Percentiles rank a stretch among this genome's conserved stretches.
Conservation (phyloP, 2,797 vertebrate genomes). For the Siniperca obscura region DNA sequence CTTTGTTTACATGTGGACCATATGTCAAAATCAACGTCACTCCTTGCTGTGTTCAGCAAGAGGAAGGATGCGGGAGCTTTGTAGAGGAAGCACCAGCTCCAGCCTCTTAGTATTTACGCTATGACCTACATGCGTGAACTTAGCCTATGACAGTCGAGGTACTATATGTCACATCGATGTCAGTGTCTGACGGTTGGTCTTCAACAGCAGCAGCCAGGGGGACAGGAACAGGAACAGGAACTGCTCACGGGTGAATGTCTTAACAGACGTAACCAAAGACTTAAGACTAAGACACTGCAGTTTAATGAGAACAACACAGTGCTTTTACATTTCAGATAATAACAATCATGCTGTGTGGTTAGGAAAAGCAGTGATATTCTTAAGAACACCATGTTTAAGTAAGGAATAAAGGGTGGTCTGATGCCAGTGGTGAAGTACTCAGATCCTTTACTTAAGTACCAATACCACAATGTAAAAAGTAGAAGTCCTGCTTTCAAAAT, state of each 20-base stretch:
- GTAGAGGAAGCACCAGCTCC: conserved; percentile 77
- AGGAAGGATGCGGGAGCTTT: conserved; percentile 79
- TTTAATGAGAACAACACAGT: conserved; percentile 53
- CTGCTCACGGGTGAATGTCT: conserved; percentile 68
- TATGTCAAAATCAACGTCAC: conserved; percentile 37
- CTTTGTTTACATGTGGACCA: conserved; percentile 76
- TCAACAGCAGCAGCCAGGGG: conserved; percentile 42
- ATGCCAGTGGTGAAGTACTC: neutral
- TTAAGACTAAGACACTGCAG: conserved; percentile 48
- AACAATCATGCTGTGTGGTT: neutral
- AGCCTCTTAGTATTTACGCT: conserved; percentile 56
- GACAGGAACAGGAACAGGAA: conserved; percentile 81
- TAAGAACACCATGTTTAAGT: neutral
- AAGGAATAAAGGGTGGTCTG: neutral
- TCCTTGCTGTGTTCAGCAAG: conserved; percentile 32
- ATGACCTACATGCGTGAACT: conserved; percentile 74
- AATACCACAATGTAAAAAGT: conserved; percentile 5
- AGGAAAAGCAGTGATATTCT: neutral
- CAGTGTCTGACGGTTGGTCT: conserved; percentile 50
- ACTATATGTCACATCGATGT: conserved; percentile 45
- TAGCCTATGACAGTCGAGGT: conserved; percentile 45
- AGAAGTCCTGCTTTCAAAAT: neutral
- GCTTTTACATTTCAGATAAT: conserved; percentile 54
- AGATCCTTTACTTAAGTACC: neutral
- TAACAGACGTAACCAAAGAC: conserved; percentile 70